Percentiles rank a stretch among this genome's conserved stretches.
These are phyloP conservation scores for Uromys caudimaculatus DNA, from an alignment of 2,797 vertebrate species.

Conservation along the genomic window DNA sequence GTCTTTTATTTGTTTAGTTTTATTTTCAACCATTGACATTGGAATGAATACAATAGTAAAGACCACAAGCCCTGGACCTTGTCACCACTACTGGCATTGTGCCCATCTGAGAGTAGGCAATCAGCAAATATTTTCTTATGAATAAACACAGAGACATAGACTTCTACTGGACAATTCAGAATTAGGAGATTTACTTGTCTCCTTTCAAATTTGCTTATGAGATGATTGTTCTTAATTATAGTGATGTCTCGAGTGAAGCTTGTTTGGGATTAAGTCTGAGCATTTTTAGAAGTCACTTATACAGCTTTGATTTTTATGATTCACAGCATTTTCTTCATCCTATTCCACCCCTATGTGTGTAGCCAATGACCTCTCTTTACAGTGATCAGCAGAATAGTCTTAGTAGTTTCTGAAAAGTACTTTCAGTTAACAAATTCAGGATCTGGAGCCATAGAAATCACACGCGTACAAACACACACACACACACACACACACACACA, in stretches of 20 bases:
- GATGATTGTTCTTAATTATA: neutral
- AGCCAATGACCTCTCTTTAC: neutral
- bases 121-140: neutral
- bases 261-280: neutral
- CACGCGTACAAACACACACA: no score
- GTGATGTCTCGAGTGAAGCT: neutral
- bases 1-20: neutral
- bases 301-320: neutral
- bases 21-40: neutral
- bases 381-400: neutral
- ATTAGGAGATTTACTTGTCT: neutral
- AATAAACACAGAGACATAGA: neutral
- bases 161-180: neutral
- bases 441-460: neutral
- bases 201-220: slow-evolving; percentile 23
- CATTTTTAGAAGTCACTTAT: neutral
- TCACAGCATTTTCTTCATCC: neutral
- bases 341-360: no score
- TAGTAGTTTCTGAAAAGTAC: neutral
- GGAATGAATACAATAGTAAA: neutral
- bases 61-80: neutral
- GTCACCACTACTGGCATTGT: neutral
- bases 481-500: no score
- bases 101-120: neutral
- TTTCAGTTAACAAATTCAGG: neutral